Base-by-base conservation (phyloP, 2,888 invertebrate species). In the Cephus sareptanus region DNA sequence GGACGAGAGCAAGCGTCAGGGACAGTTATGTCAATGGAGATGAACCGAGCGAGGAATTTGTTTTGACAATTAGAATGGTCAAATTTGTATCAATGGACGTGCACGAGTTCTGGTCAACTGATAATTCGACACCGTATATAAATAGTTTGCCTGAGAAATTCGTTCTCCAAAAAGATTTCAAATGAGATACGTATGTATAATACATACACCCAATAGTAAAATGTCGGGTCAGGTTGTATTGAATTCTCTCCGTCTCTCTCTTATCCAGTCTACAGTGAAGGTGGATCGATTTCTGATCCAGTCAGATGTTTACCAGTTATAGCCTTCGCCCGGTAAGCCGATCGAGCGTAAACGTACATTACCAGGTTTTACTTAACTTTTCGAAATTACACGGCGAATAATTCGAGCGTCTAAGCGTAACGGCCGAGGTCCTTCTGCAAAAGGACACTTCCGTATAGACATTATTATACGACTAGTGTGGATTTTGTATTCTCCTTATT, bases 11-110 rank as follows among this genome's bases (percentile, higher is more conserved):
- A 30, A 71, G 31, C 34, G 71, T 34, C 31, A 15, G 15, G 30
- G 33, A 31, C 68, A 75, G 34, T 77, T 40, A 40, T 75, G 75
- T 75, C 34, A 77, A 70, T 75, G 56, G 30, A 74, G 69, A 30
- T 34, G 15, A 34, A 56, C 37, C 34, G 35, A 13, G 56, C 12
- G 35, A 76, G 76, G 78, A 78, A 78, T 78, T 78, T 78, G 73
- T 76, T 78, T 76, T 76, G 78, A 76, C 78, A 78, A 78, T 78
- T 73, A 76, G 73, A 30, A 34, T 76, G 73, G 73, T 76, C 71
- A 71, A 34, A 73, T 15, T 70, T 70, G 78, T 56, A 76, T 78
- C 73, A 78, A 78, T 71, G 69, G 40, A 78, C 78, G 56, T 34
- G 23, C 56, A 56, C 56, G 56, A 56, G 56, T 56, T 23, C 56